Conservation (phyloP, 2,113 vertebrate species). For the Pseudopipra pipra region DNA sequence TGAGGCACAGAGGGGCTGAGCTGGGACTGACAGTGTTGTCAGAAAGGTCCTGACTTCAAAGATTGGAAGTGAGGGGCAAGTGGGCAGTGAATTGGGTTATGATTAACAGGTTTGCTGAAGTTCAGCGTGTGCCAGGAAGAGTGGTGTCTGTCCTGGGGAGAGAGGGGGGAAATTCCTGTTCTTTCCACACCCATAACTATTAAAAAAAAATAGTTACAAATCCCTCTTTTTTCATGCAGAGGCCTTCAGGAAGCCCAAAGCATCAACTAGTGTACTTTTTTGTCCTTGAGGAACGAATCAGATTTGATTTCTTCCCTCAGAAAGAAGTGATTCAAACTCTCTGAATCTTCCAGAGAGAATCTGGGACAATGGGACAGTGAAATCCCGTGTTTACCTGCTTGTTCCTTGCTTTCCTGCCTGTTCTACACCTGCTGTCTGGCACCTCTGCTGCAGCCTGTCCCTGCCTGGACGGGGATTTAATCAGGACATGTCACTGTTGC, state of each 20-base stretch:
- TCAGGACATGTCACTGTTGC: background rate
- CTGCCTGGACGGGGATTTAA: background rate
- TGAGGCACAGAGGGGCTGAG: background rate
- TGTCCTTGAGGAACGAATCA: background rate
- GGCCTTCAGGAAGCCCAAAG: background rate
- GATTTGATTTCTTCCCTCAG: background rate
- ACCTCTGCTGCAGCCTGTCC: background rate
- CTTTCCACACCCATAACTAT: background rate
- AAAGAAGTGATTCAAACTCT: background rate
- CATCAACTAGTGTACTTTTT: background rate
- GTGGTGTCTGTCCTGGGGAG: background rate
- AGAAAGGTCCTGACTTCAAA: background rate
- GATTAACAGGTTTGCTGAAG: background rate
- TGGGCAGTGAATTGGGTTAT: background rate
- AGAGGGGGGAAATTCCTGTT: background rate
- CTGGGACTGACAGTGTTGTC: background rate
- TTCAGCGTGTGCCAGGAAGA: background rate
- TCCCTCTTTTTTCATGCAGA: background rate
- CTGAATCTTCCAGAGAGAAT: background rate
- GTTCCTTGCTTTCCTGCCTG: background rate
- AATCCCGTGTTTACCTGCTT: background rate
- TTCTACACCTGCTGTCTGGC: background rate
- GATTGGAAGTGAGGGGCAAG: background rate
- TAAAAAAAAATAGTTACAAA: background rate
- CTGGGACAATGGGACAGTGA: accelerated